Evolutionary conservation across 2,888 invertebrate genomes (phyloP).

Genomic region (Meiosimyza decipiens): DNA sequence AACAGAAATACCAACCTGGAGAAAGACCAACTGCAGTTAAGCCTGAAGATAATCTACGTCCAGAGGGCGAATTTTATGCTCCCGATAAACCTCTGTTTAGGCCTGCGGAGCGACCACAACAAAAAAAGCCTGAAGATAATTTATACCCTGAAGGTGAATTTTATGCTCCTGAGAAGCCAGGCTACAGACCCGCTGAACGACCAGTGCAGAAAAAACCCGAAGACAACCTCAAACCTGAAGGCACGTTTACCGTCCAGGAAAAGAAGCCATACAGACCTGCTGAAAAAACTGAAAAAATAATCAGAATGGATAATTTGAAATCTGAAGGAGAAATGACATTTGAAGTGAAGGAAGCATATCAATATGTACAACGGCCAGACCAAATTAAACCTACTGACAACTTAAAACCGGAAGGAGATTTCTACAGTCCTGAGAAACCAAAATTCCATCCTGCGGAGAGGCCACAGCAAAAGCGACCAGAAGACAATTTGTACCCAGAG

Average conservation of each 20-base stretch:
- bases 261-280: no score
- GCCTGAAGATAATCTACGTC: constrained; percentile 70
- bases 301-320: no score
- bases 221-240: constrained; percentile 63
- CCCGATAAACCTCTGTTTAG: constrained; percentile 65
- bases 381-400: constrained; percentile 48
- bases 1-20: constrained; percentile 67
- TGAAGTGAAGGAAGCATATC: no score
- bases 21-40: constrained; percentile 67
- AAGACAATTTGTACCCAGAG: constrained; percentile 70
- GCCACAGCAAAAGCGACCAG: constrained; percentile 63
- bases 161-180: constrained; percentile 60
- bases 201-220: constrained; percentile 69
- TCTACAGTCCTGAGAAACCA: constrained; percentile 56
- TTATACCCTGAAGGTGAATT: constrained; percentile 70
- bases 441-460: constrained; percentile 17
- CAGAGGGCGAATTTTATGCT: constrained; percentile 69
- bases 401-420: constrained; percentile 68
- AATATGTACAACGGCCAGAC: no score
- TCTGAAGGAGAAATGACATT: no score
- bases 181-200: constrained; percentile 67
- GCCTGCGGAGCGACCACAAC: constrained; percentile 67
- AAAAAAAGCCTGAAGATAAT: constrained; percentile 68
- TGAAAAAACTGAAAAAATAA: no score
- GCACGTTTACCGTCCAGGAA: no score